phyloP scores from a whole-genome alignment of 1,140 invertebrate species.

The Drosophila funebris region DNA sequence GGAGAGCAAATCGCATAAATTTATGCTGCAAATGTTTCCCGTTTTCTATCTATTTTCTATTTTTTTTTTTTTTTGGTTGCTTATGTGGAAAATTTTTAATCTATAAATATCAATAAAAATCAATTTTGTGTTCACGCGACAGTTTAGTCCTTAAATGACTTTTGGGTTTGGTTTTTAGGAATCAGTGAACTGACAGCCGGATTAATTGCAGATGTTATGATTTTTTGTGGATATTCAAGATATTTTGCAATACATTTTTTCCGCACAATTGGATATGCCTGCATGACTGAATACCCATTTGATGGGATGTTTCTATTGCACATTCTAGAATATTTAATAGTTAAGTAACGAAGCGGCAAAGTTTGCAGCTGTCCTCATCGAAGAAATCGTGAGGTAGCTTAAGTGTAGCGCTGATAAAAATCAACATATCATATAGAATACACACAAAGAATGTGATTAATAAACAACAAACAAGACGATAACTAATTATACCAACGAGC shows the following conservation, averaged over 20 bases:
- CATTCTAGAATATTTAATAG: not conserved
- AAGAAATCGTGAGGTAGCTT: not conserved
- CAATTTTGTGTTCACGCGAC: conserved; percentile 79
- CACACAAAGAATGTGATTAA: conserved; percentile 47
- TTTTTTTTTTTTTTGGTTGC: conserved; percentile 55
- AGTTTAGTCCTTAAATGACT: conserved; percentile 64
- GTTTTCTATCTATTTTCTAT: conserved; percentile 27
- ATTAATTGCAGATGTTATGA: conserved; percentile 81
- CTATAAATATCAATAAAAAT: conserved; percentile 83
- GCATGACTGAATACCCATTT: conserved; percentile 22
- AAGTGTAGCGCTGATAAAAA: conserved; percentile 23
- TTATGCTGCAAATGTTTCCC: conserved; percentile 61
- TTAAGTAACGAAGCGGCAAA: not conserved
- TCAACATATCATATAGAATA: conserved; percentile 45
- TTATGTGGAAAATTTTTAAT: conserved; percentile 79
- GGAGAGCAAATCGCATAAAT: conserved; percentile 63
- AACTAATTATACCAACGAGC: conserved; percentile 57
- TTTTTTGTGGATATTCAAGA: conserved; percentile 54
- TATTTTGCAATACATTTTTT: conserved; percentile 56
- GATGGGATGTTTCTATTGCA: not conserved
- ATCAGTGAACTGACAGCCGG: conserved; percentile 42
- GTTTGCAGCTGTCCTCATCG: conserved; percentile 13
- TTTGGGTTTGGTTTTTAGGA: conserved; percentile 41
- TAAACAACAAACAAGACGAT: conserved; percentile 66
- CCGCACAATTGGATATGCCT: conserved; percentile 61